Conservation (phyloP, 2,797 vertebrate species). For the Myripristis jacobus region DNA sequence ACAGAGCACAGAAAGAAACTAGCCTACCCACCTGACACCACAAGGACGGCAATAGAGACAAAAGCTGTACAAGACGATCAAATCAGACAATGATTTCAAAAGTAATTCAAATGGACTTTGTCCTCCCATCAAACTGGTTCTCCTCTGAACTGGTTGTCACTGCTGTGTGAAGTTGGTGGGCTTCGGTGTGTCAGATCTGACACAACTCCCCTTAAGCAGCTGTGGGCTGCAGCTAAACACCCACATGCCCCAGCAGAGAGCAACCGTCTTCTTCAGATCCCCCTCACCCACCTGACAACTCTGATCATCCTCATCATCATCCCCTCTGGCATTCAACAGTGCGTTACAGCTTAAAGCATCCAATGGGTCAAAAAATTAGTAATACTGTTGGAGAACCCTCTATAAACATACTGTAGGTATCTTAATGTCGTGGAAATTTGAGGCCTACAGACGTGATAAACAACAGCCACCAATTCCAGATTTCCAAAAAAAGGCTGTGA, state of each 20-base stretch:
- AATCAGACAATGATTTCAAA: slow-evolving; percentile 37
- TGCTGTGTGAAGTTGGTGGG: slow-evolving; percentile 54
- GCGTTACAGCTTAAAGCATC: slow-evolving; percentile 45
- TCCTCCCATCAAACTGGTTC: slow-evolving; percentile 60
- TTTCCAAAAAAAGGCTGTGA: slow-evolving; percentile 11
- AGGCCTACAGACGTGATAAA: slow-evolving; percentile 17
- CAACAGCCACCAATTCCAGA: not conserved
- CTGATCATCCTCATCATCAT: slow-evolving; percentile 67
- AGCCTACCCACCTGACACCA: slow-evolving; percentile 13
- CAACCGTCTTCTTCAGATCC: slow-evolving; percentile 64
- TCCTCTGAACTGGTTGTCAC: slow-evolving; percentile 65
- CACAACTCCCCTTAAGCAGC: slow-evolving; percentile 63
- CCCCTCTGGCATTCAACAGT: slow-evolving; percentile 29
- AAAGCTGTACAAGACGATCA: slow-evolving; percentile 36
- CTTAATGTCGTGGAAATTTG: slow-evolving; percentile 26
- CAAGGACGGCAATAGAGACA: slow-evolving; percentile 9
- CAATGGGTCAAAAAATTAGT: slow-evolving; percentile 57
- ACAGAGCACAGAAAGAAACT: slow-evolving; percentile 15
- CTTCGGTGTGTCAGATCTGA: slow-evolving; percentile 69
- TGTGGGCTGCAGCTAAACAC: slow-evolving; percentile 63
- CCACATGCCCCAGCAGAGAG: slow-evolving; percentile 62
- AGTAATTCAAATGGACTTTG: slow-evolving; percentile 44
- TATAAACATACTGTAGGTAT: slow-evolving; percentile 9
- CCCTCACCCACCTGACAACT: slow-evolving; percentile 64
- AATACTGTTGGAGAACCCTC: slow-evolving; percentile 26